These are phyloP conservation scores for Paradoxurus hermaphroditus DNA, from an alignment of 2,113 vertebrate species.

Conservation along the genomic window DNA sequence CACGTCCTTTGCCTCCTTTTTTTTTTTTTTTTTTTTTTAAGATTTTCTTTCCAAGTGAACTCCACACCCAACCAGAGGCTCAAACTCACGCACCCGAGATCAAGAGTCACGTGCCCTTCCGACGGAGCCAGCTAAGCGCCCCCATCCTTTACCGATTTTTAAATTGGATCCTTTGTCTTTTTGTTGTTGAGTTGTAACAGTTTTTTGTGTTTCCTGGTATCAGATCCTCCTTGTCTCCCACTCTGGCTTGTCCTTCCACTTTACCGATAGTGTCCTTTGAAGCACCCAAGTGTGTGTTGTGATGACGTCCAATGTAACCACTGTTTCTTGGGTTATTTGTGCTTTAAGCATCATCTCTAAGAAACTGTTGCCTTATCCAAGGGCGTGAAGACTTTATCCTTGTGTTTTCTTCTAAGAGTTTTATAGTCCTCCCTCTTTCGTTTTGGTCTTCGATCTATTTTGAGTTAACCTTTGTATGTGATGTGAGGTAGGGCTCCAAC, in stretches of 20 bases:
- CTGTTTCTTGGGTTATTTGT: background rate
- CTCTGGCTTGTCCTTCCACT: background rate
- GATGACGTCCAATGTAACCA: background rate
- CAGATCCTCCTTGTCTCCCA: background rate
- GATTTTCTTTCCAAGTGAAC: background rate
- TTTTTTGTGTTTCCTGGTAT: background rate
- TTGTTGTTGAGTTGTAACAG: background rate
- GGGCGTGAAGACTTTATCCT: background rate
- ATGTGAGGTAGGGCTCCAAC: background rate
- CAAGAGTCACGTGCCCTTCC: background rate
- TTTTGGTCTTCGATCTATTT: background rate
- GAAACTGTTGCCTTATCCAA: background rate
- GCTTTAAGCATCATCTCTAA: background rate
- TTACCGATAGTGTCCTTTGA: background rate
- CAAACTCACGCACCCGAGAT: background rate
- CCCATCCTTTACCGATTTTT: background rate
- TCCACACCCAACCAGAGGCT: background rate
- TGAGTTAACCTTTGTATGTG: background rate
- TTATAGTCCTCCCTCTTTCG: background rate
- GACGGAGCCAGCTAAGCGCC: background rate
- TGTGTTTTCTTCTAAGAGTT: background rate
- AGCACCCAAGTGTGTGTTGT: background rate
- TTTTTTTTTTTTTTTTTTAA: background rate
- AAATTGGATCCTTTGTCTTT: background rate
- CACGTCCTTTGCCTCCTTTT: background rate